phyloP scores from a whole-genome alignment of 2,113 vertebrate genomes.

The Henicopernis longicauda region DNA sequence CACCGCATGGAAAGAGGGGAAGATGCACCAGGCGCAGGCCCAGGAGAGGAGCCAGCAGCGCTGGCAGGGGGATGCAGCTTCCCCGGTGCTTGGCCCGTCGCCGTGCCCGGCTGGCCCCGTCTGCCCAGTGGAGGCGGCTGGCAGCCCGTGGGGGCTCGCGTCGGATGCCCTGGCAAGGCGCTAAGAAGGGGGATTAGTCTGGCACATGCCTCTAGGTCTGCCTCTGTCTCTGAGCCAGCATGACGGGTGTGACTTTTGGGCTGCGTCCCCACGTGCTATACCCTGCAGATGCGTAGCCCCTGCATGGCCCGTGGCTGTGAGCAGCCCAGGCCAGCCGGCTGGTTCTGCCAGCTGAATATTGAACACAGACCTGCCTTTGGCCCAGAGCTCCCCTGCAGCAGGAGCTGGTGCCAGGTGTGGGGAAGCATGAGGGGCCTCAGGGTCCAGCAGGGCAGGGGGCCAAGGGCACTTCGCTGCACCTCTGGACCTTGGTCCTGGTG shows the following conservation, averaged over 20 bases:
- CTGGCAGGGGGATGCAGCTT: not conserved
- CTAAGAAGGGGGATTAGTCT: conserved; percentile 11
- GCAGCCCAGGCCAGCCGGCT: not conserved
- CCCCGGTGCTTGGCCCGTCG: not conserved
- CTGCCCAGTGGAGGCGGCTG: not conserved
- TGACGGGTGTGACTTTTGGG: not conserved
- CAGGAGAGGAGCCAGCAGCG: not conserved
- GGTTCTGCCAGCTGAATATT: not conserved
- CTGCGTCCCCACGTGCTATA: rapidly evolving
- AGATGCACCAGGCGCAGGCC: not conserved
- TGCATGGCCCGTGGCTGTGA: rapidly evolving
- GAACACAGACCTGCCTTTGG: not conserved
- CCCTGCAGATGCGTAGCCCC: not conserved
- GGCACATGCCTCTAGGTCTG: not conserved
- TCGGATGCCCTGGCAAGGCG: not conserved
- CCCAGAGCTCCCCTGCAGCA: not conserved
- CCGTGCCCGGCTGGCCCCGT: not conserved
- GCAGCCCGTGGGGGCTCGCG: not conserved
- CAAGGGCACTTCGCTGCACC: not conserved
- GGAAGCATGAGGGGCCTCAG: not conserved
- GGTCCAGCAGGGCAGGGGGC: not conserved
- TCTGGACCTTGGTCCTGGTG: not conserved
- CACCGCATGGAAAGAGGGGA: rapidly evolving
- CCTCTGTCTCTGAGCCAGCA: not conserved
- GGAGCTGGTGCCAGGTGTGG: not conserved